Conservation (phyloP, 2,888 invertebrate genomes). For the Euplagia quadripunctaria region DNA sequence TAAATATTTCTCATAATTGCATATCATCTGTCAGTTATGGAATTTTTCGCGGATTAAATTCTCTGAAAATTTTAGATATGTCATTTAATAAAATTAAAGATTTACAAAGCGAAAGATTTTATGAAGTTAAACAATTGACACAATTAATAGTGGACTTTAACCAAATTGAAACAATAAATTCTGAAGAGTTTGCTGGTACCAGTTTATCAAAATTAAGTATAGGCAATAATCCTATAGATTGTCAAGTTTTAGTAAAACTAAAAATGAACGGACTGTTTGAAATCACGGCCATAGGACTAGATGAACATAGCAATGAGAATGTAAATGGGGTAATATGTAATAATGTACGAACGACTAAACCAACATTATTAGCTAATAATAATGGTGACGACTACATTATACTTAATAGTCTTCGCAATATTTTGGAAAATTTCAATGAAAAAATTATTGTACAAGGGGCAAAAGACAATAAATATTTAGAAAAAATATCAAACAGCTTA, state of each 20-base stretch:
- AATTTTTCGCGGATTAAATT: constrained; percentile 64
- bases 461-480: constrained; percentile 30
- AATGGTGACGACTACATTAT: constrained; percentile 28
- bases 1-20: constrained; percentile 73
- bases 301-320: constrained; percentile 57
- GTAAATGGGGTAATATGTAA: constrained; percentile 58
- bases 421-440: constrained; percentile 15
- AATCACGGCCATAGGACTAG: constrained; percentile 60
- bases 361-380: constrained; percentile 10
- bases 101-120: constrained; percentile 68
- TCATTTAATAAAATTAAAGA: constrained; percentile 68
- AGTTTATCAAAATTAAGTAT: constrained; percentile 66
- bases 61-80: constrained; percentile 65
- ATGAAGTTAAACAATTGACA: constrained; percentile 60
- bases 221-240: constrained; percentile 72
- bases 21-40: constrained; percentile 65
- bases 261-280: constrained; percentile 41
- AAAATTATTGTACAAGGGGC: constrained; percentile 16
- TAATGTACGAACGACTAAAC: constrained; percentile 27
- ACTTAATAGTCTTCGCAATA: constrained; percentile 46
- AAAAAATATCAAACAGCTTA: constrained; percentile 42
- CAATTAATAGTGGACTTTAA: constrained; percentile 71
- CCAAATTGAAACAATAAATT: constrained; percentile 59
- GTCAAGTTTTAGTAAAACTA: constrained; percentile 61
- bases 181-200: constrained; percentile 61